A percentile compares a stretch with the other conserved stretches of the same genome.
Conservation (phyloP, 23 tunicate species). For the Halocynthia aurantium region DNA sequence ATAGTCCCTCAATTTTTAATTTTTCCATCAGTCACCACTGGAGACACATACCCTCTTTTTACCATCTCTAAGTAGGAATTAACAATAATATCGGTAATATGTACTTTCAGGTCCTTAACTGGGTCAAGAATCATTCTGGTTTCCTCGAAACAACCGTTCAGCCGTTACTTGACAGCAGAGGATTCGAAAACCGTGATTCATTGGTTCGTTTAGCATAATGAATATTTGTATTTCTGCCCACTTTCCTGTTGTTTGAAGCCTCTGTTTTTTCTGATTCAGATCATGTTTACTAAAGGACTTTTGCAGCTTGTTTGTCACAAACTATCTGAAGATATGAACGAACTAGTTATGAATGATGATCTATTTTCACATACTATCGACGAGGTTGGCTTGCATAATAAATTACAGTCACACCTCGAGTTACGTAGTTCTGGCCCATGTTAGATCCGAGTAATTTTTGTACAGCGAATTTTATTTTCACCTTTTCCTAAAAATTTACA, state of each 20-base stretch:
- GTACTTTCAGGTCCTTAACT: conserved; percentile 39
- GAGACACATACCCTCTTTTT: no score
- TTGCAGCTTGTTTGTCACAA: conserved; percentile 51
- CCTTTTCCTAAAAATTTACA: no score
- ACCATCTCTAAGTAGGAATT: no score
- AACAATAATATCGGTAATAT: no score
- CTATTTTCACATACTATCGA: conserved; percentile 75
- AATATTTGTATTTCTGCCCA: neutral
- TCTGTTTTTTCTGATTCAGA: conserved; percentile 25
- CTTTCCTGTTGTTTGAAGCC: neutral
- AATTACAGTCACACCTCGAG: no score
- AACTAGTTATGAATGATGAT: conserved; percentile 45
- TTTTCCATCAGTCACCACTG: no score
- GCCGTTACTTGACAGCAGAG: conserved; percentile 62
- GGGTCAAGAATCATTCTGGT: conserved; percentile 68
- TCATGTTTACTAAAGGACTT: conserved; percentile 80
- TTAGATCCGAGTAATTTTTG: no score
- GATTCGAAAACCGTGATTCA: conserved; percentile 55
- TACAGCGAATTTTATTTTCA: no score
- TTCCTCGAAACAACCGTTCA: conserved; percentile 82
- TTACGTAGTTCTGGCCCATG: no score
- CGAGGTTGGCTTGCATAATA: conserved; percentile 37
- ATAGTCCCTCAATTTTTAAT: neutral
- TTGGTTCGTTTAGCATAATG: conserved; percentile 37
- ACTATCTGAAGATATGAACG: conserved; percentile 47